Evolutionary conservation across 1,140 invertebrate genomes (phyloP).

Genomic region (Copidosoma floridanum): DNA sequence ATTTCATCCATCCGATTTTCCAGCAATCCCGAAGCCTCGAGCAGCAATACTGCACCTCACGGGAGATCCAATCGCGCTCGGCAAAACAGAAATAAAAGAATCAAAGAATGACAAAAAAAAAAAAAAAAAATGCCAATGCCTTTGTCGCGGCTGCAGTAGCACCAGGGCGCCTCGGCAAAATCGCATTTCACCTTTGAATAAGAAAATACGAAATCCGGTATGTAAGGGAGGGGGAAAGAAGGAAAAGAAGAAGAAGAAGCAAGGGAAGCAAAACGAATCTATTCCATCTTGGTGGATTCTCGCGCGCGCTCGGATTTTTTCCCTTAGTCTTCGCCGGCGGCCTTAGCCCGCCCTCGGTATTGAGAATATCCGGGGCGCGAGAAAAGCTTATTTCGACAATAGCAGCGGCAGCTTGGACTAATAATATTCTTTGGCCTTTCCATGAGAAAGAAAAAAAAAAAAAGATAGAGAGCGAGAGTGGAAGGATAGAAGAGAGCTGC

Average conservation of each 20-base stretch:
- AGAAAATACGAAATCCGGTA: constrained; percentile 21
- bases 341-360: no score
- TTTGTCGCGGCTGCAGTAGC: no score
- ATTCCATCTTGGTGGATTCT: constrained; percentile 6
- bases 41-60: no score
- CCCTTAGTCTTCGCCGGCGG: no score
- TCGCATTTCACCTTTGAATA: constrained; percentile 23
- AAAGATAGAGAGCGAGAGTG: constrained; percentile 2
- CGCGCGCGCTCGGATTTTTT: no score
- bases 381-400: constrained; percentile 47
- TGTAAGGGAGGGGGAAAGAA: constrained; percentile 6
- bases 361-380: no score
- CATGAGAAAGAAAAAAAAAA: no score
- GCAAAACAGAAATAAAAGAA: no score
- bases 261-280: constrained; percentile 8
- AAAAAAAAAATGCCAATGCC: background rate
- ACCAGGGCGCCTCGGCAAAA: background rate
- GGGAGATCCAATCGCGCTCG: no score
- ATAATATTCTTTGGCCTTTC: constrained; percentile 54
- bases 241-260: background rate
- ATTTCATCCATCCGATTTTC: no score
- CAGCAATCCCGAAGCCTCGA: no score
- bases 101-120: background rate
- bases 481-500: background rate
- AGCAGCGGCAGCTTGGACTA: constrained; percentile 47